Evolutionary conservation across 2,797 vertebrate genomes (phyloP).

Genomic region (Gambusia yucatana): DNA sequence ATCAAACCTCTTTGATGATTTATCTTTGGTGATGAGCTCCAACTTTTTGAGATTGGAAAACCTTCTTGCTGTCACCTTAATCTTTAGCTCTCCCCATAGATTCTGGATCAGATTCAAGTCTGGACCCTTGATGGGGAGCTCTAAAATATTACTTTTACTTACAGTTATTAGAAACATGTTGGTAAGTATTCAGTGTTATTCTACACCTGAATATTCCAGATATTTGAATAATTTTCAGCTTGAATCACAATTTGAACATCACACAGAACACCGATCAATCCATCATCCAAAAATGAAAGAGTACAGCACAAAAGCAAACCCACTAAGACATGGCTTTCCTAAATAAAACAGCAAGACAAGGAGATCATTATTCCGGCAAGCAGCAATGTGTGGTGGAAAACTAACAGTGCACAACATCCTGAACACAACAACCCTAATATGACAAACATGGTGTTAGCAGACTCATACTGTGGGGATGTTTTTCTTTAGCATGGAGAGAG

Average conservation of each 20-base stretch:
- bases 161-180: neutral
- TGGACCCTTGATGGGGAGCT: neutral
- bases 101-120: neutral
- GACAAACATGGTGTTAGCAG: neutral
- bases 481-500: neutral
- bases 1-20: neutral
- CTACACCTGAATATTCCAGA: neutral
- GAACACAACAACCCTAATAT: neutral
- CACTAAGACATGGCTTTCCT: neutral
- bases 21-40: neutral
- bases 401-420: neutral
- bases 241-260: neutral
- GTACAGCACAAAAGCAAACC: neutral
- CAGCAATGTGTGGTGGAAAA: neutral
- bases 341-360: neutral
- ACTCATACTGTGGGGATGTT: neutral
- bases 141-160: neutral
- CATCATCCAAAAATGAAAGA: neutral
- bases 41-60: neutral
- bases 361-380: neutral
- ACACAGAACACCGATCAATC: neutral
- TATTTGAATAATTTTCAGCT: neutral
- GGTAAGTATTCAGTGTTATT: neutral
- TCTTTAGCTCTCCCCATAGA: neutral
- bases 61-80: neutral